Evolutionary conservation across 2,113 vertebrate species (phyloP), one percentile per base, ranked within the genome.

Genomic region (Prunella himalayana): DNA sequence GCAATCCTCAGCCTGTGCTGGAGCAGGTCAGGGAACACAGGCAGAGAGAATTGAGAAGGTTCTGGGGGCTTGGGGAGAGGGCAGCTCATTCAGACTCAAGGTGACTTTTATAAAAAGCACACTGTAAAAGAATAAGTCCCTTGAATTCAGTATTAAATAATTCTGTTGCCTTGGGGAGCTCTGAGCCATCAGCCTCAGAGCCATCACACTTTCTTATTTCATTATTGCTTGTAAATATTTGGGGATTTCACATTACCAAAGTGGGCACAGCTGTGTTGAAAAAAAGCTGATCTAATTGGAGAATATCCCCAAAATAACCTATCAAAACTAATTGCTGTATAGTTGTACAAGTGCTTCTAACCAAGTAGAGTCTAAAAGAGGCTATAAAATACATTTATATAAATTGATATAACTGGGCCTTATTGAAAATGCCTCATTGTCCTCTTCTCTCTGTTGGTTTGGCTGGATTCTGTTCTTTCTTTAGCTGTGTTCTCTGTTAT

Each of bases 1-100:
- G 92, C 73, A 97, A 95, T 41, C 96, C 97, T 13, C 97, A 97
- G 2, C 88, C 98, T 31, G 97, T 82, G 37, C 94, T 91, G 0
- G 98, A 98, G 65, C 94, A 97, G 11, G 94, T 94, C 13, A 95
- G 95, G 68, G 97, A 98, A 82, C 95, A 97, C 11, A 86, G 96
- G 8, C 96, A 96, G 7, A 96, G 96, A 44, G 98, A 98, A 90
- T 92, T 97, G 2, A 22, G 92, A 97, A 95, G 83, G 97, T 42
- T 98, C 98, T 12, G 97, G 95, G 98, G 97, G 35, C 97, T 95
- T 20, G 98, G 37, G 98, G 97, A 42, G 97, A 97, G 42, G 97
- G 97, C 45, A 95, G 78, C 33, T 95, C 98, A 28, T 98, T 97
- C 56, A 98, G 63, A 30, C 24, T 51, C 5, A 10, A 65, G 31